Conservation (phyloP, 2,888 invertebrate genomes). For the Drosophila yooni region DNA sequence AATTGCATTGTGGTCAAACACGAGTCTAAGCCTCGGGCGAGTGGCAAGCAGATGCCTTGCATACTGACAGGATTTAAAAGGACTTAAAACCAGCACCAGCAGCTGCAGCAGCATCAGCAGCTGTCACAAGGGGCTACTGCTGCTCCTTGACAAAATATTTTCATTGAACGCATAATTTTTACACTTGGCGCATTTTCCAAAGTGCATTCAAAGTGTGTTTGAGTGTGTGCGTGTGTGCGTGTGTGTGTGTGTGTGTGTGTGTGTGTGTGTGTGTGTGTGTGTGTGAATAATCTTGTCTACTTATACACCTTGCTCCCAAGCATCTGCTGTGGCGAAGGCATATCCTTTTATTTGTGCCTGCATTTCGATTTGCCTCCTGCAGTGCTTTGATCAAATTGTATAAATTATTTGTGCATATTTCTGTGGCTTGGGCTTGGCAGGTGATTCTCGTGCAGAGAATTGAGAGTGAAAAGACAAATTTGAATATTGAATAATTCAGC, state of each 20-base stretch:
- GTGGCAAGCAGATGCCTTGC: conserved; percentile 45
- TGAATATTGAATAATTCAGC: conserved; percentile 12
- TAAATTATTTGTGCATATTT: conserved; percentile 50
- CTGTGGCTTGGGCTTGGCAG: conserved; percentile 23
- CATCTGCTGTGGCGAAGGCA: conserved; percentile 2
- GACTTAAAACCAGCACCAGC: conserved; percentile 26
- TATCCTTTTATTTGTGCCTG: conserved; percentile 39
- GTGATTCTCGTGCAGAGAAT: conserved; percentile 3
- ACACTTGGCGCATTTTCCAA: conserved; percentile 55
- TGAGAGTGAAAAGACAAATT: background rate
- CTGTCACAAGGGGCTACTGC: background rate
- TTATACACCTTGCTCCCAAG: background rate
- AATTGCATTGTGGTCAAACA: conserved; percentile 70
- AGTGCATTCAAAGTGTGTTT: conserved; percentile 4
- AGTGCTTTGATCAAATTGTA: conserved; percentile 48
- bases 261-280: background rate
- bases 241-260: background rate
- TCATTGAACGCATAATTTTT: conserved; percentile 74
- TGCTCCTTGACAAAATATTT: conserved; percentile 56
- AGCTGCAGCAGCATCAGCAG: conserved; percentile 4
- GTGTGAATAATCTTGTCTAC: background rate
- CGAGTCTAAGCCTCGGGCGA: conserved; percentile 32
- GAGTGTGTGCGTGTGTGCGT: background rate
- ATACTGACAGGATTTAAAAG: conserved; percentile 52
- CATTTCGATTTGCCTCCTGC: conserved; percentile 25